Evolutionary conservation across 2,113 vertebrate species (phyloP), one percentile per base, ranked within the genome.

Genomic region (Lota lota): DNA sequence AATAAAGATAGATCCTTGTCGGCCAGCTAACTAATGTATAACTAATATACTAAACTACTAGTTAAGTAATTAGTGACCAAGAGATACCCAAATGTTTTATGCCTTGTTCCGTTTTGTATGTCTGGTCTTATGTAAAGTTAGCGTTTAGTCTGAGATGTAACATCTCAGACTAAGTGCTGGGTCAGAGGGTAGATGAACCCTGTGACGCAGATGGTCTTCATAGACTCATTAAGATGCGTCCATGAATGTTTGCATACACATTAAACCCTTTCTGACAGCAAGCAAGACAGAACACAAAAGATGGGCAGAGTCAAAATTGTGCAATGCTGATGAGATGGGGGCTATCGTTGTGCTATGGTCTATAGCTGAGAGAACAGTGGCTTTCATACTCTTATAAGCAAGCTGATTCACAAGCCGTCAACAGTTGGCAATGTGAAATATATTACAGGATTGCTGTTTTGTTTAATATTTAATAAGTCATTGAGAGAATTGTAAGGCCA

Each of bases 231-330:
- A 62, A 68, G 59, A 68, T 24, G 67, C 65, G 61, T n/a, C 62
- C 65, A 58, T 54, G 33, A 74, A 65, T 81, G 73, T 80, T 76
- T 83, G 71, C 73, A 68, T 75, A 70, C 56, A 70, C 69, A 76
- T 83, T 83, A 70, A 78, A 83, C 7, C 53, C 66, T 74, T 72
- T 75, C 73, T 79, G 79, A 82, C 83, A 87, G 79, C 81, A 47
- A 47, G 10, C 40, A 14, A 47, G 40, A 47, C 84, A 74, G 64
- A 63, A 68, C 61, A 70, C 65, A 56, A 71, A 60, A 75, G 63
- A 79, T 75, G 66, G 74, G 80, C 78, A 68, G 57, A 68, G 57
- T 67, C 47, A 84, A 73, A 83, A 80, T 75, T 76, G 67, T 68
- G 4, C 66, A 40, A 67, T 68, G 62, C 51, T 74, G 77, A 84